Conservation (phyloP, 2,888 invertebrate genomes). For the Rotaria magnacalcarata region DNA sequence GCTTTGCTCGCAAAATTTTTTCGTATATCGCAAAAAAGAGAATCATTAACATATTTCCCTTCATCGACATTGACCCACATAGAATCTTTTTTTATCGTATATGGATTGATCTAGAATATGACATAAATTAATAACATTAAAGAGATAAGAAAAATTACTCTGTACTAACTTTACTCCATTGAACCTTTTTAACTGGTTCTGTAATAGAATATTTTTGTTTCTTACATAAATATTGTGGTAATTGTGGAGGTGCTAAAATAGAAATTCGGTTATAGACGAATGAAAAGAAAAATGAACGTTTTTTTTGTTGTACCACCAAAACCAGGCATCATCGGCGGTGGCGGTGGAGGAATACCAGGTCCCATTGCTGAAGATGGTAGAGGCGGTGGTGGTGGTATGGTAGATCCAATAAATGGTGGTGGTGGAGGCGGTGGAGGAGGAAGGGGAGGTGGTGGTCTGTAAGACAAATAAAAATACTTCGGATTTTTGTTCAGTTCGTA, state of each 20-base stretch:
- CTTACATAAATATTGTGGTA: neutral
- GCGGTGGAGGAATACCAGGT: neutral
- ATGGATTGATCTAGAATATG: neutral
- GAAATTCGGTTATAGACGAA: neutral
- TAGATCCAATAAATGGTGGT: neutral
- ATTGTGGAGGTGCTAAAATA: neutral
- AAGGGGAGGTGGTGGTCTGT: neutral
- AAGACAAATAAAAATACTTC: too few relatives aligned
- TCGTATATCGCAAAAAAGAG: neutral
- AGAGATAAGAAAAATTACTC: neutral
- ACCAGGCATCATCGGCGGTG: neutral
- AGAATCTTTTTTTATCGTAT: slow-evolving; percentile 25
- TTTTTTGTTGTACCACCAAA: neutral
- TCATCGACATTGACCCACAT: slow-evolving; percentile 24
- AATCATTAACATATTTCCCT: neutral
- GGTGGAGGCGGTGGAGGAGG: neutral
- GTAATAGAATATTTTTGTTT: slow-evolving; percentile 26
- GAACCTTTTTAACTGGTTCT: slow-evolving; percentile 1
- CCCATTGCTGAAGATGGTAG: neutral
- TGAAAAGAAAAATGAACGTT: neutral
- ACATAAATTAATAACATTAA: neutral
- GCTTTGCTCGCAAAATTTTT: slow-evolving; percentile 19
- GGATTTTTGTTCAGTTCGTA: neutral
- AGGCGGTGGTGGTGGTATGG: neutral
- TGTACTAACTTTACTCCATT: slow-evolving; percentile 25